Conservation (phyloP, 2,797 vertebrate genomes). For the Anguilla obscura region DNA sequence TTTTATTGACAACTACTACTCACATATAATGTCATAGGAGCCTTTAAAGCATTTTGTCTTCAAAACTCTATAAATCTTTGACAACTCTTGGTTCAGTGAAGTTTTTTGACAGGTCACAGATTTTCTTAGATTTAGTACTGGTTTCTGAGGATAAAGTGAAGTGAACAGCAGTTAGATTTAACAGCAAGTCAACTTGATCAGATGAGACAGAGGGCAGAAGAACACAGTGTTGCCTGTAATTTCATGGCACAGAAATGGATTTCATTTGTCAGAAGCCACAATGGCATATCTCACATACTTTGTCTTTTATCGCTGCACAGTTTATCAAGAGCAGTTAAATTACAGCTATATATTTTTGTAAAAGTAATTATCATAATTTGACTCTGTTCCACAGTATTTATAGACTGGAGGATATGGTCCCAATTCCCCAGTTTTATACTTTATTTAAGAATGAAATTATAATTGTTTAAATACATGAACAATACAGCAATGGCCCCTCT, state of each 20-base stretch:
- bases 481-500: not conserved
- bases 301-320: not conserved
- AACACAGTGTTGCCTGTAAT: not conserved
- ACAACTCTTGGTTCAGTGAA: not conserved
- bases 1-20: not conserved
- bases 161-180: not conserved
- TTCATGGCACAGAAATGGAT: not conserved
- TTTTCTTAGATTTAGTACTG: not conserved
- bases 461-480: slow-evolving; percentile 3
- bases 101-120: not conserved
- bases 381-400: not conserved
- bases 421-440: not conserved
- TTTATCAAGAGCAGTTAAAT: not conserved
- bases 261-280: not conserved
- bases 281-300: not conserved
- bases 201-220: not conserved
- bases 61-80: not conserved
- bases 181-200: not conserved
- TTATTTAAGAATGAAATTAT: not conserved
- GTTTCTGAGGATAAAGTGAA: not conserved
- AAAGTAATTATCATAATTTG: not conserved
- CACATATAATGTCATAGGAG: not conserved
- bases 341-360: slow-evolving; percentile 2
- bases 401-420: not conserved
- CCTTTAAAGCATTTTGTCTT: not conserved